These are phyloP conservation scores for Anthopleura sola DNA, from an alignment of 64 coral and sea anemone species.

Conservation along the genomic window DNA sequence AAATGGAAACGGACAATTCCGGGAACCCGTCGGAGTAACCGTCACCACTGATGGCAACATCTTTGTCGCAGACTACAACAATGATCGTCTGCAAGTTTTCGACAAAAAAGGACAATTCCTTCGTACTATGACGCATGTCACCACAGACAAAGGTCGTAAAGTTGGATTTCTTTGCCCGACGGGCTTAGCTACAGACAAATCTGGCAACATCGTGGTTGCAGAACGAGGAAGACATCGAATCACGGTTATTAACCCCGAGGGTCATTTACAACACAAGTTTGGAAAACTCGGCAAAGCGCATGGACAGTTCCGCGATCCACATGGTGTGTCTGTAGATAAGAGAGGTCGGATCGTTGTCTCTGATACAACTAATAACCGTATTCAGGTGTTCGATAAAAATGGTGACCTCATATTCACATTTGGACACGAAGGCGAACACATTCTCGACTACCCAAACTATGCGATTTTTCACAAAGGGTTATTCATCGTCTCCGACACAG, in stretches of 20 bases:
- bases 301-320: constrained; percentile 56
- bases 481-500: constrained; percentile 53
- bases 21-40: constrained; percentile 68
- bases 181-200: constrained; percentile 35
- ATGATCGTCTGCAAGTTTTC: constrained; percentile 67
- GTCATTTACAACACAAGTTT: constrained; percentile 29
- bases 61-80: constrained; percentile 71
- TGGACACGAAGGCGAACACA: constrained; percentile 62
- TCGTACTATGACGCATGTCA: constrained; percentile 18
- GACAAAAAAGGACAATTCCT: constrained; percentile 56
- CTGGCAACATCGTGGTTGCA: constrained; percentile 36
- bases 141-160: constrained; percentile 29
- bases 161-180: constrained; percentile 37
- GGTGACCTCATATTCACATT: constrained; percentile 79
- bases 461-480: constrained; percentile 44
- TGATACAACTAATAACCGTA: constrained; percentile 70
- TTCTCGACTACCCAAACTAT: constrained; percentile 50
- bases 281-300: constrained; percentile 58
- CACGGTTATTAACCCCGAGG: constrained; percentile 20
- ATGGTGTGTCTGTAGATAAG: constrained; percentile 55
- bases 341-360: constrained; percentile 62
- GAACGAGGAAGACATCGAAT: constrained; percentile 45
- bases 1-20: constrained; percentile 10
- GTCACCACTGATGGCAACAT: constrained; percentile 46
- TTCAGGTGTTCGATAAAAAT: constrained; percentile 77